A percentile compares a stretch with the other conserved stretches of the same genome.
phyloP scores from a whole-genome alignment of 2,113 vertebrate species.

The Scophthalmus maximus region DNA sequence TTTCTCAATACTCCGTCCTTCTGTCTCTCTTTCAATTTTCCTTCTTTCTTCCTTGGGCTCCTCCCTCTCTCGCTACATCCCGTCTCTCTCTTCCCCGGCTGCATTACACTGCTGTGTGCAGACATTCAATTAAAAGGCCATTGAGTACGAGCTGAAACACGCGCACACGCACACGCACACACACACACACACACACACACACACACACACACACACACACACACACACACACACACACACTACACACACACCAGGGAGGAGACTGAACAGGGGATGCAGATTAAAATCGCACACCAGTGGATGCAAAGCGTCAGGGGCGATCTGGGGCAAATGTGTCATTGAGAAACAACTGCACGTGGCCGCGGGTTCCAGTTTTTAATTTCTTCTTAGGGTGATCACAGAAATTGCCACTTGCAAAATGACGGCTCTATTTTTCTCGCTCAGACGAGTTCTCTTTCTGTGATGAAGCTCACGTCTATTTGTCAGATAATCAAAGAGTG shows the following conservation, averaged over 20 bases:
- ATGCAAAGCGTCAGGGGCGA: slow-evolving; percentile 31
- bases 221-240: slow-evolving; percentile 1
- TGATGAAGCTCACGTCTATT: slow-evolving; percentile 16
- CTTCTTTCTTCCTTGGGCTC: slow-evolving; percentile 15
- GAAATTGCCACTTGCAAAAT: slow-evolving; percentile 8
- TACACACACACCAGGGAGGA: background rate
- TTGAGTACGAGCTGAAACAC: slow-evolving; percentile 41
- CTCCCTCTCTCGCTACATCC: slow-evolving; percentile 2
- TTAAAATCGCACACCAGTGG: slow-evolving; percentile 46
- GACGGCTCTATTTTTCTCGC: background rate
- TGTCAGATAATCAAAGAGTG: slow-evolving; percentile 25
- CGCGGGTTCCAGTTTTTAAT: slow-evolving; percentile 15
- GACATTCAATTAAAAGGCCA: slow-evolving; percentile 72
- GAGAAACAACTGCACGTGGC: background rate
- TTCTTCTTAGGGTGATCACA: background rate
- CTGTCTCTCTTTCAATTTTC: slow-evolving; percentile 18
- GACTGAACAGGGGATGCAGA: slow-evolving; percentile 31
- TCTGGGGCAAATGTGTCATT: slow-evolving; percentile 16
- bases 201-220: slow-evolving; percentile 13
- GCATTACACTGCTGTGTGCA: slow-evolving; percentile 55
- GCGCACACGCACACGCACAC: background rate
- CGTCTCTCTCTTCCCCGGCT: slow-evolving; percentile 37
- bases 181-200: background rate
- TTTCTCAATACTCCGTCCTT: slow-evolving; percentile 1
- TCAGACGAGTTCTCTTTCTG: background rate